phyloP scores from a whole-genome alignment of 2,888 invertebrate species.

The Perdita meconis region DNA sequence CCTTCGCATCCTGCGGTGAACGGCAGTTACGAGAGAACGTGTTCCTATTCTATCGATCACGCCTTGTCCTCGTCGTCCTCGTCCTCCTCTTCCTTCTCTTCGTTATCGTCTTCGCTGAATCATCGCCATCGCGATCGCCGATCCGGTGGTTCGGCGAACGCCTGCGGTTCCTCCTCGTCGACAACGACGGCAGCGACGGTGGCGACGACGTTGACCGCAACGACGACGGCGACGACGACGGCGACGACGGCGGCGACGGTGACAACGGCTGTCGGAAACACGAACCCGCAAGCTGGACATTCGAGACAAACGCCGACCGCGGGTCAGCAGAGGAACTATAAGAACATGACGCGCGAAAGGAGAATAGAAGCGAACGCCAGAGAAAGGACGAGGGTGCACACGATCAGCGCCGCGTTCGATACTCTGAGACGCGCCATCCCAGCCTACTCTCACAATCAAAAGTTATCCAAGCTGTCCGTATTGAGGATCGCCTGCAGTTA shows the following conservation, averaged over 20 bases:
- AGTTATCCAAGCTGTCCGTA: slow-evolving; percentile 96
- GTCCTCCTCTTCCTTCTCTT: slow-evolving; percentile 21
- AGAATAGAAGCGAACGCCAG: slow-evolving; percentile 97
- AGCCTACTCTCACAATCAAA: slow-evolving; percentile 96
- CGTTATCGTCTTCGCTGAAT: background rate
- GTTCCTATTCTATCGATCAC: slow-evolving; percentile 58
- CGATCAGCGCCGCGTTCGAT: slow-evolving; percentile 98
- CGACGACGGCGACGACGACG: slow-evolving; percentile 56
- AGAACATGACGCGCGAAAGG: slow-evolving; percentile 97
- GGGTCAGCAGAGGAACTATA: slow-evolving; percentile 92
- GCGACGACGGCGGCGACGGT: slow-evolving; percentile 25
- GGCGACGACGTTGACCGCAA: slow-evolving; percentile 44
- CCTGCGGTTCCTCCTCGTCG: slow-evolving; percentile 37
- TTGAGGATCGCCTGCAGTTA: slow-evolving; percentile 97
- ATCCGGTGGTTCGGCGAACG: slow-evolving; percentile 47
- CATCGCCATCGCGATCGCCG: slow-evolving; percentile 35
- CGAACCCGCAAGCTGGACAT: slow-evolving; percentile 54
- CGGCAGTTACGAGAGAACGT: slow-evolving; percentile 73
- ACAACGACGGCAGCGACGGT: slow-evolving; percentile 50
- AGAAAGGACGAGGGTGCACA: slow-evolving; percentile 96
- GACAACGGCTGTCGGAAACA: background rate
- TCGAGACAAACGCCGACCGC: slow-evolving; percentile 58
- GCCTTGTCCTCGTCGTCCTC: slow-evolving; percentile 13
- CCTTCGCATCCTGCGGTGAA: slow-evolving; percentile 86
- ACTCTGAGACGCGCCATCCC: slow-evolving; percentile 93